Conservation (phyloP, 1,140 invertebrate genomes). For the Uloborus diversus region DNA sequence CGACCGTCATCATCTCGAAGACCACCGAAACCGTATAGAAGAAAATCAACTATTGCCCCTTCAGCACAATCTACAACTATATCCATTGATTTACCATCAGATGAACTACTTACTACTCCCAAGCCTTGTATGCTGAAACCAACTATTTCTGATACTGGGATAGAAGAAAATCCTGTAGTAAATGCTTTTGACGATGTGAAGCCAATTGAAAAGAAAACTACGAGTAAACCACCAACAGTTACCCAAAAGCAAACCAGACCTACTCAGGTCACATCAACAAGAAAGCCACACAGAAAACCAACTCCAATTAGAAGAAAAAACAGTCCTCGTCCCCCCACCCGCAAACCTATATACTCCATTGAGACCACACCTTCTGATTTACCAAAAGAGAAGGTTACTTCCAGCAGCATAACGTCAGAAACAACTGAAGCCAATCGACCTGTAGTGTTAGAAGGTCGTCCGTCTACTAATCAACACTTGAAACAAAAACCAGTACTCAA, state of each 20-base stretch:
- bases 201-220: not conserved
- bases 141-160: not conserved
- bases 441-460: too few species aligned
- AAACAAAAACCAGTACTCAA: slow-evolving; percentile 4
- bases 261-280: not conserved
- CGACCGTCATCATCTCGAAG: not conserved
- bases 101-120: not conserved
- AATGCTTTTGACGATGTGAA: not conserved
- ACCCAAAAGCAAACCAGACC: not conserved
- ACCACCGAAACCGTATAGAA: not conserved
- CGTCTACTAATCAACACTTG: too few species aligned
- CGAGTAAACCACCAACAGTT: not conserved
- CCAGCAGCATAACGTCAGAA: too few species aligned
- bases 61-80: not conserved
- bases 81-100: not conserved
- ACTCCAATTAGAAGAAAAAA: not conserved
- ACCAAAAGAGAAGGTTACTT: not conserved
- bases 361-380: not conserved
- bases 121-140: slow-evolving; percentile 19
- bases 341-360: not conserved
- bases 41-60: not conserved
- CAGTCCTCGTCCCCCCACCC: not conserved
- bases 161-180: not conserved
- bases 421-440: too few species aligned
- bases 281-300: not conserved